phyloP scores from a whole-genome alignment of 2,113 vertebrate genomes.

The Chaetodon auriga region DNA sequence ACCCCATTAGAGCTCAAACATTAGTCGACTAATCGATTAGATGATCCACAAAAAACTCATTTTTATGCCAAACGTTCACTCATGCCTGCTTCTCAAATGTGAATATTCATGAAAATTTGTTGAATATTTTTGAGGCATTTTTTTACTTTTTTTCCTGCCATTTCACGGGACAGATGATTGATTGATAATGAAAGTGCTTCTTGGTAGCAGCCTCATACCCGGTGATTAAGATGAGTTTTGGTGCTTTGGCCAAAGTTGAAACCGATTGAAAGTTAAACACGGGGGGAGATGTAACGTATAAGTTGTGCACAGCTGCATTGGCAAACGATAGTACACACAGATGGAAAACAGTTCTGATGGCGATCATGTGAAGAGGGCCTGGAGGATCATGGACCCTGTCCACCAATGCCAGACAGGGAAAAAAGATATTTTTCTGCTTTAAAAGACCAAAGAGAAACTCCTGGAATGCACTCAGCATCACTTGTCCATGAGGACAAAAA shows the following conservation, averaged over 20 bases:
- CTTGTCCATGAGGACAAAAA: background rate
- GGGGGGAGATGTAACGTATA: background rate
- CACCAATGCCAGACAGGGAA: background rate
- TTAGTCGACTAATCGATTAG: too few species aligned
- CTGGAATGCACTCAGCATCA: constrained; percentile 25
- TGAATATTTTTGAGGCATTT: background rate
- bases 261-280: background rate
- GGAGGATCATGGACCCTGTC: background rate
- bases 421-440: background rate
- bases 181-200: background rate
- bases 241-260: background rate
- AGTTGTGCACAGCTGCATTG: background rate
- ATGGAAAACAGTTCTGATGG: background rate
- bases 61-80: too few species aligned
- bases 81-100: too few species aligned
- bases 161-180: background rate
- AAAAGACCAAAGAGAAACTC: background rate
- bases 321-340: background rate
- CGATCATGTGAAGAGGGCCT: background rate
- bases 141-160: background rate
- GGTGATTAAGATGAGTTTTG: background rate
- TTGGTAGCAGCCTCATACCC: background rate
- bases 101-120: background rate
- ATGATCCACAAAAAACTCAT: too few species aligned
- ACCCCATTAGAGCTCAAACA: too few species aligned